phyloP scores from a whole-genome alignment of 2,888 invertebrate genomes.

The Elmis aenea region DNA sequence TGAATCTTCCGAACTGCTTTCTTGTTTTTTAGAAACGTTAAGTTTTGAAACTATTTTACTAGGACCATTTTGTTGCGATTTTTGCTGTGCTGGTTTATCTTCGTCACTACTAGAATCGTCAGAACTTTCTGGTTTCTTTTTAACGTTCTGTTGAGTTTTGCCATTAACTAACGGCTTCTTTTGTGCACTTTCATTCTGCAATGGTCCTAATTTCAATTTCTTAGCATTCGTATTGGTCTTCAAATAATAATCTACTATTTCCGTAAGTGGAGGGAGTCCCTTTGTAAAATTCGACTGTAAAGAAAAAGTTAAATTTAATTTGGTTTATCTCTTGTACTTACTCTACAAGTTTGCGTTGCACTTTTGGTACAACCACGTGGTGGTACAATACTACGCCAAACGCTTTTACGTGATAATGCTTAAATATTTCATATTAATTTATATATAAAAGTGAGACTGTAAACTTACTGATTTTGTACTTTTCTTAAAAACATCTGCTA shows the following conservation, averaged over 20 bases:
- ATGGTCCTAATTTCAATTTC: constrained; percentile 27
- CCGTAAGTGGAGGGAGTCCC: constrained; percentile 59
- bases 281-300: constrained; percentile 60
- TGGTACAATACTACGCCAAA: neutral
- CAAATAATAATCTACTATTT: constrained; percentile 56
- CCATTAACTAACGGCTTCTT: constrained; percentile 31
- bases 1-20: constrained; percentile 28
- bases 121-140: constrained; percentile 20
- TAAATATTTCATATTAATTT: neutral
- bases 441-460: constrained; percentile 1
- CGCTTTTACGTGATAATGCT: neutral
- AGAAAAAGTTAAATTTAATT: constrained; percentile 21
- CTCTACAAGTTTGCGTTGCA: neutral
- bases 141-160: constrained; percentile 18
- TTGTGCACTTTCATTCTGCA: constrained; percentile 35
- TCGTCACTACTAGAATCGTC: constrained; percentile 31
- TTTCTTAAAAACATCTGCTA: constrained; percentile 65
- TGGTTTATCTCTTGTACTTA: neutral
- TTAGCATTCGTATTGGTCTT: constrained; percentile 50
- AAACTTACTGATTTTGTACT: constrained; percentile 71
- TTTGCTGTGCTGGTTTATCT: constrained; percentile 18
- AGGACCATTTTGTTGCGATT: constrained; percentile 7
- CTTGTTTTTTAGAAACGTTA: constrained; percentile 21
- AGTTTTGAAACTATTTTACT: constrained; percentile 13
- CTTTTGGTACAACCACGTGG: constrained; percentile 16